Evolutionary conservation across 1,140 invertebrate species (phyloP).

Genomic region (Pachypsylla venusta): DNA sequence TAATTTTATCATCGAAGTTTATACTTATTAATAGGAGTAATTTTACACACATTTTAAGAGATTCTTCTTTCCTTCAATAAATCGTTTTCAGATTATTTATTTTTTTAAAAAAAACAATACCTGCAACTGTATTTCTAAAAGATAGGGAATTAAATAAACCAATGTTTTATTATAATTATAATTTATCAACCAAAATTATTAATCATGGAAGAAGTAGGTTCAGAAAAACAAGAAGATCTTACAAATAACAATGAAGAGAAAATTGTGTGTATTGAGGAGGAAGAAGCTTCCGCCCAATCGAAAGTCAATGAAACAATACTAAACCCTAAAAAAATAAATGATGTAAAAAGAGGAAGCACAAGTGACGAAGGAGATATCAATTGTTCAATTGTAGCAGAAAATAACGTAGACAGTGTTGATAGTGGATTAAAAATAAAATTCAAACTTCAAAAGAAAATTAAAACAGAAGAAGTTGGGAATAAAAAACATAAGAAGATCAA

Average conservation of each 20-base stretch:
- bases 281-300: background rate
- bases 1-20: too few relatives aligned
- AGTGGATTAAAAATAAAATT: background rate
- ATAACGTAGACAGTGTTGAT: background rate
- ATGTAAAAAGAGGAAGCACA: background rate
- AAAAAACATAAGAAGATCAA: background rate
- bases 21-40: too few relatives aligned
- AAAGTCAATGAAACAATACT: background rate
- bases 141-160: too few relatives aligned
- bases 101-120: too few relatives aligned
- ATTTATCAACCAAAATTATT: background rate
- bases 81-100: too few relatives aligned
- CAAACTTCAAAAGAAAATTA: constrained; percentile 5
- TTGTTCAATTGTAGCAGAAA: background rate
- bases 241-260: background rate
- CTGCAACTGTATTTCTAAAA: too few relatives aligned
- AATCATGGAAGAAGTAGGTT: background rate
- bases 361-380: background rate
- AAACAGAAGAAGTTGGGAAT: background rate
- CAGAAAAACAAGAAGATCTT: background rate
- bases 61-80: too few relatives aligned
- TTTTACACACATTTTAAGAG: too few relatives aligned
- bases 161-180: too few relatives aligned
- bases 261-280: background rate
- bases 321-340: background rate